Conservation (phyloP, 1,140 invertebrate species). For the Hypothenemus hampei region DNA sequence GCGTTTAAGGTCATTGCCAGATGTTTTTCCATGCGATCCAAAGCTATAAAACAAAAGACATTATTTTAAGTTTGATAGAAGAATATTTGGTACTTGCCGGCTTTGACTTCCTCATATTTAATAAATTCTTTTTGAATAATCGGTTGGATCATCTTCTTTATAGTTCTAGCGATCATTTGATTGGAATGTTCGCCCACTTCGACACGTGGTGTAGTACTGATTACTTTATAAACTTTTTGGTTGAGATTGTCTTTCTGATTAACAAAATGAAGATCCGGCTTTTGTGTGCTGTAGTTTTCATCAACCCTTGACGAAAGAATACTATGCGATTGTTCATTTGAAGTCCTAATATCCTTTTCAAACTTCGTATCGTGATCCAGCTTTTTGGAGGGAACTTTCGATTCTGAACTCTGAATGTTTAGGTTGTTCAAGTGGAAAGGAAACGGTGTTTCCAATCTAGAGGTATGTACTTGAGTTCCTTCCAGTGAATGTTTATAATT, state of each 20-base stretch:
- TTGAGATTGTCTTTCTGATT: constrained; percentile 18
- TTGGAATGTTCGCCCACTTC: constrained; percentile 18
- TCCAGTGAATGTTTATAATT: too few relatives aligned
- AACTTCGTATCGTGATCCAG: too few relatives aligned
- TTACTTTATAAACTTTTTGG: constrained; percentile 3
- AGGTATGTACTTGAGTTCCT: too few relatives aligned
- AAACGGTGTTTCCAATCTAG: too few relatives aligned
- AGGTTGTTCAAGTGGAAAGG: too few relatives aligned
- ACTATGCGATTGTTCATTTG: neutral
- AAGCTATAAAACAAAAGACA: constrained; percentile 19
- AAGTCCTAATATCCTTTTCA: too few relatives aligned
- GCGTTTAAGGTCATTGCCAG: constrained; percentile 5
- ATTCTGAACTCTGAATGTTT: neutral
- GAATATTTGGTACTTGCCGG: constrained; percentile 9
- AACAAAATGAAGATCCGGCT: constrained; percentile 6
- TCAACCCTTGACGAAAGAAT: too few relatives aligned
- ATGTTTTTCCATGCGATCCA: constrained; percentile 23
- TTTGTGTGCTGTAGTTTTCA: too few relatives aligned
- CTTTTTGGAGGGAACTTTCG: too few relatives aligned
- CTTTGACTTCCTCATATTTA: constrained; percentile 26
- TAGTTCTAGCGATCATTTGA: constrained; percentile 17
- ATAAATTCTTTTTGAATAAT: constrained; percentile 26
- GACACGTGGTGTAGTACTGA: constrained; percentile 2
- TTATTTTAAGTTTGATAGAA: neutral
- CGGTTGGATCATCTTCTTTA: constrained; percentile 20